Percentiles rank a stretch among this genome's conserved stretches.
Conservation (phyloP, 2,113 vertebrate genomes). For the Anas platyrhynchos region DNA sequence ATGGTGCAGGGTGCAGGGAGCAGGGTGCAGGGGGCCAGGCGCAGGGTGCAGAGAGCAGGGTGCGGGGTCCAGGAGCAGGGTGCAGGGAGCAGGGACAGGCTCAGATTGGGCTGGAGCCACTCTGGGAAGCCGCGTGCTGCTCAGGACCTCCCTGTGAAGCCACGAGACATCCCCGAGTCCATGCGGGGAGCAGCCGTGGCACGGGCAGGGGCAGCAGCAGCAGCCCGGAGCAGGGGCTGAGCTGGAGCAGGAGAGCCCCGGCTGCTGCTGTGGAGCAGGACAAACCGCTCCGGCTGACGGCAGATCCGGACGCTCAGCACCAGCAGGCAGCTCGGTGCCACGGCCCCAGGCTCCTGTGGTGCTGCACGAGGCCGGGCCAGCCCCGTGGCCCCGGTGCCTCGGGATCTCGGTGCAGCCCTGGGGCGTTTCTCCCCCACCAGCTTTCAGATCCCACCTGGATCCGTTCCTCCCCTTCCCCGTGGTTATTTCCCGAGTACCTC, state of each 20-base stretch:
- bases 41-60: not conserved
- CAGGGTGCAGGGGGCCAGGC: not conserved
- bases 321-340: not conserved
- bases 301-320: constrained; percentile 4
- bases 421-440: not conserved
- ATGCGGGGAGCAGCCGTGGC: not conserved
- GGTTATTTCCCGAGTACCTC: not conserved
- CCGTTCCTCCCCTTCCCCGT: not conserved
- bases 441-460: constrained; percentile 24
- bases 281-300: constrained; percentile 36
- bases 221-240: constrained; percentile 25
- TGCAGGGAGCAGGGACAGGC: not conserved
- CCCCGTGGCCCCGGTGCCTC: not conserved
- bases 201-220: constrained; percentile 30
- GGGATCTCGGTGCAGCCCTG: not conserved
- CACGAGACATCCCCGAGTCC: not conserved
- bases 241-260: constrained; percentile 11
- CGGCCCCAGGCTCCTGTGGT: not conserved
- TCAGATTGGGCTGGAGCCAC: not conserved
- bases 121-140: not conserved
- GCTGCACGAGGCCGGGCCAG: not conserved
- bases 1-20: not conserved
- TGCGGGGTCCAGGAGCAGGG: not conserved
- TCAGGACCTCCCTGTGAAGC: constrained; percentile 27
- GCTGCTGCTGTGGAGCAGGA: constrained; percentile 13